Evolutionary conservation across 2,113 vertebrate species (phyloP).

Genomic region (Heterochromis multidens): DNA sequence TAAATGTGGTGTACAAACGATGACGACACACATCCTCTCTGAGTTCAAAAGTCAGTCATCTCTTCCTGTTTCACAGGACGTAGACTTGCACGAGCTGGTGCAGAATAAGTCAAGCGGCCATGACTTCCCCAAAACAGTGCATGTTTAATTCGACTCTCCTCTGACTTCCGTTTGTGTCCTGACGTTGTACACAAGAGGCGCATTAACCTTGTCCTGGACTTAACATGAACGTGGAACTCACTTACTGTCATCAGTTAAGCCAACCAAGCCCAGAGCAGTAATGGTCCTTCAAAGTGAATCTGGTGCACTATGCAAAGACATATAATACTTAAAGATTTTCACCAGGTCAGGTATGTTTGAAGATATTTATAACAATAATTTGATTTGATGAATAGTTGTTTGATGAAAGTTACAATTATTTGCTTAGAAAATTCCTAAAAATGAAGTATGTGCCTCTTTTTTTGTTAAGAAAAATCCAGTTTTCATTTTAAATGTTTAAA

Average conservation of each 20-base stretch:
- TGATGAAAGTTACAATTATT: background rate
- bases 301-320: background rate
- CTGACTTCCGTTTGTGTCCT: constrained; percentile 37
- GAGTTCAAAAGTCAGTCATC: constrained; percentile 67
- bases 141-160: constrained; percentile 16
- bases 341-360: background rate
- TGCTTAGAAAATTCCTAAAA: background rate
- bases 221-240: constrained; percentile 32
- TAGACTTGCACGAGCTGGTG: constrained; percentile 41
- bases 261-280: background rate
- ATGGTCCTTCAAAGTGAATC: constrained; percentile 6
- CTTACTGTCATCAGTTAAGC: background rate
- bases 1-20: constrained; percentile 36
- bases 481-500: background rate
- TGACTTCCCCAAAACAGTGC: constrained; percentile 53
- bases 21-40: constrained; percentile 69
- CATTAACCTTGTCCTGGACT: constrained; percentile 51
- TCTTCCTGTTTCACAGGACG: constrained; percentile 75
- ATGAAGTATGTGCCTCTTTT: background rate
- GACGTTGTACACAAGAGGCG: constrained; percentile 20
- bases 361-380: background rate
- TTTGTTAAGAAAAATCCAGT: background rate
- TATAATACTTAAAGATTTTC: background rate
- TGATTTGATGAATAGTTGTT: background rate
- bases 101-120: constrained; percentile 41